Percentiles rank a stretch among this genome's conserved stretches.
Conservation (phyloP, 2,888 invertebrate species). For the Glaucopsyche alexis region DNA sequence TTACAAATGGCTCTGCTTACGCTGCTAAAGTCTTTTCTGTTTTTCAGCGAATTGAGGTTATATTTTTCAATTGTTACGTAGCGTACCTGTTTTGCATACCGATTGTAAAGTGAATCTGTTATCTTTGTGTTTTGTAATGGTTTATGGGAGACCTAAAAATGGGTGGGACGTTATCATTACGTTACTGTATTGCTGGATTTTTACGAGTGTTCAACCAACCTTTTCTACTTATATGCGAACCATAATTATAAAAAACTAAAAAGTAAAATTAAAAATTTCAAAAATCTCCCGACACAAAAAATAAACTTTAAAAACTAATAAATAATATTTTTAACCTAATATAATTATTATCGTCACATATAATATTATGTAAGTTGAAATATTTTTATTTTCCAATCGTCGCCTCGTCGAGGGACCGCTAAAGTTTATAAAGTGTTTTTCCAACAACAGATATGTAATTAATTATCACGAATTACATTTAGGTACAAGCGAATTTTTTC, state of each 20-base stretch:
- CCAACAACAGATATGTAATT: too few relatives aligned
- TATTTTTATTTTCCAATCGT: too few relatives aligned
- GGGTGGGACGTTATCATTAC: slow-evolving; percentile 1
- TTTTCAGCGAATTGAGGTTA: slow-evolving; percentile 13
- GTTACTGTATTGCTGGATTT: not conserved
- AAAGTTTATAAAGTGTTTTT: too few relatives aligned
- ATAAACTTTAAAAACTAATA: too few relatives aligned
- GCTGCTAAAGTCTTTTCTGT: slow-evolving; percentile 14
- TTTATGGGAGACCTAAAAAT: slow-evolving; percentile 14
- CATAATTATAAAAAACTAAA: not conserved
- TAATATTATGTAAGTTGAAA: too few relatives aligned
- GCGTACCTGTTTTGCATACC: slow-evolving; percentile 24
- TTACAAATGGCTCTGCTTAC: slow-evolving; percentile 4
- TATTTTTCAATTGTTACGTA: slow-evolving; percentile 14
- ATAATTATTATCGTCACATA: too few relatives aligned
- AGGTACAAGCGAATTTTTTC: too few relatives aligned
- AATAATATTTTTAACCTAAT: too few relatives aligned
- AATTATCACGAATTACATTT: too few relatives aligned
- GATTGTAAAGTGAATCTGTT: slow-evolving; percentile 15
- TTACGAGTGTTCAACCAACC: not conserved
- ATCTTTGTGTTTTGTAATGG: slow-evolving; percentile 16
- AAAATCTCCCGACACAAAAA: too few relatives aligned
- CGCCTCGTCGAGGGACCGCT: too few relatives aligned
- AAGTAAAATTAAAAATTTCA: too few relatives aligned
- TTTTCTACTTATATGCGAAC: not conserved